These are phyloP conservation scores for Miichthys miiuy DNA, from an alignment of 2,797 vertebrate genomes.

Conservation along the genomic window DNA sequence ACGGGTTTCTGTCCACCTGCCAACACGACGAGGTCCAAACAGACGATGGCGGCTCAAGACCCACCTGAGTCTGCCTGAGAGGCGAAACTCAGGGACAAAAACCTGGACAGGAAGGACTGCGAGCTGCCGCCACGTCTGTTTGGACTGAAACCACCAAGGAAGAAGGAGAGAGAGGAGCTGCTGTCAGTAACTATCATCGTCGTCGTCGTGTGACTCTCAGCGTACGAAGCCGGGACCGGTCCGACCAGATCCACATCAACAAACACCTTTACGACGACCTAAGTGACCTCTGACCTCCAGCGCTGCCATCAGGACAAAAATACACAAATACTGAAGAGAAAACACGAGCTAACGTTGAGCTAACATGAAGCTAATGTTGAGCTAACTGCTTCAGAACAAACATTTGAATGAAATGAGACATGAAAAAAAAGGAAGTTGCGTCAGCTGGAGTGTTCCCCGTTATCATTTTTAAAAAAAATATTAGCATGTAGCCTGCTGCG, in stretches of 20 bases:
- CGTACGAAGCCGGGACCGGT: neutral
- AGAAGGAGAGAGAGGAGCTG: too few species aligned
- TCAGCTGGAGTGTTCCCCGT: slow-evolving; percentile 34
- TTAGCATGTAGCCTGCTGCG: neutral
- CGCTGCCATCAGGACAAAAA: neutral
- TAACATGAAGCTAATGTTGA: too few species aligned
- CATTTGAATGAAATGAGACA: neutral
- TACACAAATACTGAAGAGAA: neutral
- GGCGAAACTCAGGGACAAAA: neutral
- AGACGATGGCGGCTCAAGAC: neutral
- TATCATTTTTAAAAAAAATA: neutral
- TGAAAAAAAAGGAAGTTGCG: neutral
- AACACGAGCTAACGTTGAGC: neutral
- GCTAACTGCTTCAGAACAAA: slow-evolving; percentile 22
- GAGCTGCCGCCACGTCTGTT: neutral
- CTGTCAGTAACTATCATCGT: neutral
- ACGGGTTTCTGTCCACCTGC: slow-evolving; percentile 24
- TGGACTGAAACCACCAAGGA: neutral
- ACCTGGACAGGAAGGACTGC: neutral
- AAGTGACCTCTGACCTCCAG: slow-evolving; percentile 18
- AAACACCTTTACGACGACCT: neutral
- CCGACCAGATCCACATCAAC: neutral
- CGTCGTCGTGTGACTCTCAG: neutral
- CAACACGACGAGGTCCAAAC: neutral
- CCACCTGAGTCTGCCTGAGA: neutral